Percentiles rank a stretch among this genome's conserved stretches.
These are phyloP conservation scores for Rhyacichthys aspro DNA, from an alignment of 2,797 vertebrate genomes.

Conservation along the genomic window DNA sequence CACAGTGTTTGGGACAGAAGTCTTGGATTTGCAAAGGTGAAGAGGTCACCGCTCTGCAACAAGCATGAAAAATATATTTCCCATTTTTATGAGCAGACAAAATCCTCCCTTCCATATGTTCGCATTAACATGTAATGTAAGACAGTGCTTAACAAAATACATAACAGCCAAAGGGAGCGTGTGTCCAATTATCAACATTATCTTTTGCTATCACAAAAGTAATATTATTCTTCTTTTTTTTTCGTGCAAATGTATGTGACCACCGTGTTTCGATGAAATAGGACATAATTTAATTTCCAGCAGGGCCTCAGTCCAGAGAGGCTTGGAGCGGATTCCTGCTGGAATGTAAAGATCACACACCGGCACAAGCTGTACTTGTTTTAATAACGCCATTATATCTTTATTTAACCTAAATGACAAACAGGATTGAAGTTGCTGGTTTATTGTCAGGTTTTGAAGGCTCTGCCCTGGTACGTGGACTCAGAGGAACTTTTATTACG, in stretches of 20 bases:
- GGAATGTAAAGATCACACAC: slow-evolving; percentile 67
- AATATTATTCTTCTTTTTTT: slow-evolving; percentile 55
- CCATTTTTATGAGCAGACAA: slow-evolving; percentile 26
- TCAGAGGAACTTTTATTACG: slow-evolving; percentile 49
- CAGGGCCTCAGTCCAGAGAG: slow-evolving; percentile 60
- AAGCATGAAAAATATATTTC: slow-evolving; percentile 57
- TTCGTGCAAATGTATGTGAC: slow-evolving; percentile 59
- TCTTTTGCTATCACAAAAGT: slow-evolving; percentile 57
- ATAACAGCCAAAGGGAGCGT: slow-evolving; percentile 41
- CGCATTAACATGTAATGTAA: slow-evolving; percentile 37
- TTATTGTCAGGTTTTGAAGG: slow-evolving; percentile 42
- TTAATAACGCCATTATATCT: slow-evolving; percentile 19
- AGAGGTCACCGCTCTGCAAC: slow-evolving; percentile 31
- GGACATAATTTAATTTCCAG: slow-evolving; percentile 80
- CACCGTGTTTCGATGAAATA: slow-evolving; percentile 61
- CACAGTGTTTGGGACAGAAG: slow-evolving; percentile 29
- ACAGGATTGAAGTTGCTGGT: slow-evolving; percentile 38
- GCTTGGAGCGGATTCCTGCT: slow-evolving; percentile 63
- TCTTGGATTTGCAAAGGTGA: slow-evolving; percentile 45
- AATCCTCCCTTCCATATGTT: slow-evolving; percentile 25
- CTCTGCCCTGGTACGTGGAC: slow-evolving; percentile 26
- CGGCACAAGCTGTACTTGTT: slow-evolving; percentile 27
- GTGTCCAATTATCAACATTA: slow-evolving; percentile 54
- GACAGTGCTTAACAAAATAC: slow-evolving; percentile 36
- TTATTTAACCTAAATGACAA: slow-evolving; percentile 48